Base-by-base conservation (phyloP, 1,140 invertebrate species). In the Trachymyrmex septentrionalis region DNA sequence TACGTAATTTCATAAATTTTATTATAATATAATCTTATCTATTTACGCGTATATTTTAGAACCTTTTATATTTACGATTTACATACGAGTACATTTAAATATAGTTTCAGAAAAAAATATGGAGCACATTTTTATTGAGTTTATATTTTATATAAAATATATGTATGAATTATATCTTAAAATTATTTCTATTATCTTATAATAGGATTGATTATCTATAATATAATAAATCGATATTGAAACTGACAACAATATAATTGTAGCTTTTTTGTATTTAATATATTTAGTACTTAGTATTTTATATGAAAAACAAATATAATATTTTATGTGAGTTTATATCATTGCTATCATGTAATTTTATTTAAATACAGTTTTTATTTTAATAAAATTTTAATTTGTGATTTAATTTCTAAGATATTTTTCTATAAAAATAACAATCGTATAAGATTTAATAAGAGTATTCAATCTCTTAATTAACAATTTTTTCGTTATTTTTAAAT, bases 31-130 rank as follows among this genome's bases (percentile, higher is more conserved):
- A 63, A 38, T 63, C n/a, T 64, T 50, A 53, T 14, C 24, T 19
- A 78, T 34, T 80, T 30, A 50, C 64, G 21, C 6, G n/a, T n/a
- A n/a, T n/a, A 55, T 67, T 67, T 80, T 80, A 80, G 12, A 38
- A 9, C 2, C 0, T 53, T 66, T 0, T 53, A 16, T 78, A 66
- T 16, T 24, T 64, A 34, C 34, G 30, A 53, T 1, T 50, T 55
- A 30, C 0, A 16, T 53, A 34, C 30, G n/a, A n/a, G n/a, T n/a
- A n/a, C n/a, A 38, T 38, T 38, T 38, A 80, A 66, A 48, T n/a
- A n/a, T n/a, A n/a, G 10, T 59, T 19, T 66, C 10, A 2, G 2
- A 21, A 14, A 53, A 12, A 66, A 27, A 27, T n/a, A 16, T 64
- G 14, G 5, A 64, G 3, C 7, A 44, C 12, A 63, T 77, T 48